phyloP scores from a whole-genome alignment of 2,113 vertebrate genomes.

The Malurus elegans region DNA sequence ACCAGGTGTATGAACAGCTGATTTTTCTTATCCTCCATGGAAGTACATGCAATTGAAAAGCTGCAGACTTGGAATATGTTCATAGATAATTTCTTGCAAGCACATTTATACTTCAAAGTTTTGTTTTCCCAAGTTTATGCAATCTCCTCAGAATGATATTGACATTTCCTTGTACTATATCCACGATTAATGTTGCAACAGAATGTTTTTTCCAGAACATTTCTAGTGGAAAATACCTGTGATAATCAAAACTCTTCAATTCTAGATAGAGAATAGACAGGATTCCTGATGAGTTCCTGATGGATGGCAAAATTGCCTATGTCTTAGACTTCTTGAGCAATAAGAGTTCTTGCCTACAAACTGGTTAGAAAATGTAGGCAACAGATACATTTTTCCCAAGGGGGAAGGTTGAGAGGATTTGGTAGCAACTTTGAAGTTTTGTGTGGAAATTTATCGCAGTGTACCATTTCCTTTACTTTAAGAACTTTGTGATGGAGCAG shows the following conservation, averaged over 20 bases:
- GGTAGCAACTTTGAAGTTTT: background rate
- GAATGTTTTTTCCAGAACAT: background rate
- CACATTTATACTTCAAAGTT: background rate
- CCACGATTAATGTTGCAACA: background rate
- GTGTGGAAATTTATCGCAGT: background rate
- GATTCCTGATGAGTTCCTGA: background rate
- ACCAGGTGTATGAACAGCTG: background rate
- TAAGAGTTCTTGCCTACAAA: background rate
- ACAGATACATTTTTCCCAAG: background rate
- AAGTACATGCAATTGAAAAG: background rate
- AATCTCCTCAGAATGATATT: background rate
- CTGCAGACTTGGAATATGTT: background rate
- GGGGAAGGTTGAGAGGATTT: background rate
- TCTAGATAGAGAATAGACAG: background rate
- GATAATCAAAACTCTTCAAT: background rate
- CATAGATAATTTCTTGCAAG: background rate
- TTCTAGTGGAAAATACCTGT: background rate
- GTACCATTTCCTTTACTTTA: background rate
- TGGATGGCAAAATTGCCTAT: background rate
- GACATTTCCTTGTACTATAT: accelerated
- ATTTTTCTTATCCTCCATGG: background rate
- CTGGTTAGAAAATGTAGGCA: background rate
- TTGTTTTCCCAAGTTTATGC: background rate
- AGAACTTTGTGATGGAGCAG: background rate
- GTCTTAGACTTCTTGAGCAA: background rate